Base-by-base conservation (phyloP, 2,797 vertebrate genomes). In the Scarus forsteni region DNA sequence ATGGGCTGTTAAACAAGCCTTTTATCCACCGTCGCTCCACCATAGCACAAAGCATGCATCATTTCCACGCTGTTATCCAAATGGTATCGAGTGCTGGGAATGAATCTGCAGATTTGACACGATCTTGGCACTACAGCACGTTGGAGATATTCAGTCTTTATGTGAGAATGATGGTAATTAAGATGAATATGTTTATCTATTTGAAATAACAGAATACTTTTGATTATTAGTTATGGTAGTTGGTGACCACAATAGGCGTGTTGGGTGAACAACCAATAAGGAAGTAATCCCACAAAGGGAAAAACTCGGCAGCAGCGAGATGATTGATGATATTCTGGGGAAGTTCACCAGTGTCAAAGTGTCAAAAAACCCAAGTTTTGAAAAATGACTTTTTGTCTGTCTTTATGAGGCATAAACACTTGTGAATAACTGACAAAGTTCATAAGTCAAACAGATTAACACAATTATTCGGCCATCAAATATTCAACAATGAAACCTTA, bases 1-100 rank as follows among this genome's bases (percentile, higher is more conserved):
- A 91, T 66, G 86, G 83, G 72, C 80, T 84, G 80, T 90, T 89
- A 93, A 88, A 89, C 80, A 75, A 89, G 73, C 81, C 89, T 92
- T 90, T 89, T 86, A 90, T 90, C 88, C 85, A 11, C 70, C 80
- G 77, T 80, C 83, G 80, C 75, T 90, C 85, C 85, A 84, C 83
- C 91, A 86, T 86, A 84, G 84, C 89, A 88, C 85, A 87, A 89
- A 69, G 80, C 85, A 91, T 80, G 87, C 89, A 70, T 91, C 92
- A 87, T 91, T 89, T 89, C 84, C 87, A 87, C 63, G 19, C 80
- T 72, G 80, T 84, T 85, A 88, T 88, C 85, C 85, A 13, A 82
- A 67, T 38, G 60, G 73, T 85, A 85, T 83, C 77, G 67, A 84
- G 56, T 39, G 48, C 75, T 83, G 63, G 68, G 71, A 86, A 73